Percentiles rank a stretch among this genome's conserved stretches.
Evolutionary conservation across 2,888 invertebrate species (phyloP).

Genomic region (Osedax frankpressi): DNA sequence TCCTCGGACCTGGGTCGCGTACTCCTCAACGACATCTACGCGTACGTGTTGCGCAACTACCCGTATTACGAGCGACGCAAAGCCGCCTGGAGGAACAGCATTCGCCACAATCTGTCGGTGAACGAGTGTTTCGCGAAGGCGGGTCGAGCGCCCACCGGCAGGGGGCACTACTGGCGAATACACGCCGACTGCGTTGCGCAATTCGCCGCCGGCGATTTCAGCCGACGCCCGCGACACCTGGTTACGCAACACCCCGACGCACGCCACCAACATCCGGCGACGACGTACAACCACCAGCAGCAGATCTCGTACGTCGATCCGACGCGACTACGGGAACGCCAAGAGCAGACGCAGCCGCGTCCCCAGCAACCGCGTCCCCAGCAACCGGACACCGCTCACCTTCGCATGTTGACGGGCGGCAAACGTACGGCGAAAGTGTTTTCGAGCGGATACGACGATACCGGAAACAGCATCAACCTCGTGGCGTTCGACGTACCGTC

Average conservation of each 20-base stretch:
- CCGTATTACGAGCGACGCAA: slow-evolving; percentile 19
- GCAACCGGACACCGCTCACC: background rate
- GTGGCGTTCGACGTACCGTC: no score
- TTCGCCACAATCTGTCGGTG: slow-evolving; percentile 22
- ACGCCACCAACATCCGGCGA: no score
- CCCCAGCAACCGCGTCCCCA: background rate
- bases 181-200: slow-evolving; percentile 15
- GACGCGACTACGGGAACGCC: no score
- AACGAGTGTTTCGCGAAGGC: slow-evolving; percentile 22
- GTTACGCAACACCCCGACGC: no score
- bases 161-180: slow-evolving; percentile 22
- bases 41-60: slow-evolving; percentile 8
- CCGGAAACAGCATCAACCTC: no score
- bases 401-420: background rate
- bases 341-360: no score
- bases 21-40: slow-evolving; percentile 21
- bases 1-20: background rate
- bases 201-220: slow-evolving; percentile 20
- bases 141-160: slow-evolving; percentile 13
- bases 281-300: no score
- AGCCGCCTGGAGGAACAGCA: slow-evolving; percentile 18
- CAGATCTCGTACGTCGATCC: no score
- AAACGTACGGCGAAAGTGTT: background rate
- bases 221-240: slow-evolving; percentile 9
- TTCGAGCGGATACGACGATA: background rate